A percentile compares a stretch with the other conserved stretches of the same genome.
Conservation (phyloP, 1,140 invertebrate species). For the Linepithema humile region DNA sequence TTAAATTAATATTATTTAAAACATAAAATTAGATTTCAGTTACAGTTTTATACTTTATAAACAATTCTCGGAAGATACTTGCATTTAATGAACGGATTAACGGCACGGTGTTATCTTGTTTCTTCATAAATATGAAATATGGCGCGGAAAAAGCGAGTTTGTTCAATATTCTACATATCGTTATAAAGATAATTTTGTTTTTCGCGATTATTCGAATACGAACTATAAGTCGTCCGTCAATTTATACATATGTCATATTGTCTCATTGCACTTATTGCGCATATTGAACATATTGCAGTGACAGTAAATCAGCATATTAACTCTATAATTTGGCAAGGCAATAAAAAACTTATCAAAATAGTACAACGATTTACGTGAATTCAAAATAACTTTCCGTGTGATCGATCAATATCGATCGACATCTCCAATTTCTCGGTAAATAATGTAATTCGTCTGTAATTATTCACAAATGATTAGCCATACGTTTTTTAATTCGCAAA, state of each 20-base stretch:
- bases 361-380: not conserved
- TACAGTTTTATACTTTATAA: not conserved
- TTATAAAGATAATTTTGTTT: conserved; percentile 16
- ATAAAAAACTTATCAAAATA: conserved; percentile 10
- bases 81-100: not conserved
- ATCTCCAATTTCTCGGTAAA: not conserved
- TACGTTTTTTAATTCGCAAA: no score
- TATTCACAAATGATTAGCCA: not conserved
- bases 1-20: not conserved
- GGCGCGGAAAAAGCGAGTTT: not conserved
- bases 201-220: not conserved
- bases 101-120: not conserved
- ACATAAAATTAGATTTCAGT: not conserved
- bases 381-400: not conserved
- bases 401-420: not conserved
- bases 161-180: not conserved
- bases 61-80: not conserved
- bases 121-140: not conserved
- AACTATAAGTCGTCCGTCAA: not conserved
- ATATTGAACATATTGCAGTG: not conserved
- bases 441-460: not conserved
- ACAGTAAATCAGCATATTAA: not conserved
- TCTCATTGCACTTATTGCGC: no score
- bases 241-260: not conserved
- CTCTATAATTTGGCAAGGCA: not conserved